Conservation (phyloP, 37 sponge, comb jelly and placozoan species). For the Aplysina aerophoba region DNA sequence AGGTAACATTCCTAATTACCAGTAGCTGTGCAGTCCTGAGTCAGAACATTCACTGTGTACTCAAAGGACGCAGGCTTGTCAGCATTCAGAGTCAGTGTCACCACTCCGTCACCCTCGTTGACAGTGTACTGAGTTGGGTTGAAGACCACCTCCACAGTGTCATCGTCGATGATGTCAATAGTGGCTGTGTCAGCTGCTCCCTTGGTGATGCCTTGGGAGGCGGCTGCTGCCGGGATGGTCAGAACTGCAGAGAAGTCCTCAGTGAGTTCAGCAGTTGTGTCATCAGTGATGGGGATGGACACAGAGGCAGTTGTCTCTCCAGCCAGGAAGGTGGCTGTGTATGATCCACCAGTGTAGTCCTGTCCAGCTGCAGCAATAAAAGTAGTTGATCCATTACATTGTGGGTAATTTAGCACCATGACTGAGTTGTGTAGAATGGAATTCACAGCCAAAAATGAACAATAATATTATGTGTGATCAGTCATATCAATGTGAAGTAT, state of each 20-base stretch:
- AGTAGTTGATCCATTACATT: no score
- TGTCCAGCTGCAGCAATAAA: no score
- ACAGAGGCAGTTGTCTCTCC: neutral
- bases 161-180: slow-evolving; percentile 37
- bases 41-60: neutral
- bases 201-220: neutral
- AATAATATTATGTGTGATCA: no score
- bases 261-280: slow-evolving; percentile 9
- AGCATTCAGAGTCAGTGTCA: slow-evolving; percentile 17
- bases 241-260: slow-evolving; percentile 25
- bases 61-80: neutral
- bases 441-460: no score
- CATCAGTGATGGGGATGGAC: slow-evolving; percentile 10
- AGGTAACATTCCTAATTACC: neutral
- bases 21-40: slow-evolving; percentile 19
- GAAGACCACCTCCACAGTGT: slow-evolving; percentile 22
- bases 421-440: no score
- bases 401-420: no score
- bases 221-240: neutral
- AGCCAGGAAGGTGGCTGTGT: neutral
- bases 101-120: slow-evolving; percentile 20
- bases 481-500: no score
- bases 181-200: slow-evolving; percentile 20
- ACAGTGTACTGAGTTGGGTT: neutral
- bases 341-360: neutral